These are phyloP conservation scores for Monopis laevigella DNA, from an alignment of 2,888 invertebrate species.

Conservation along the genomic window DNA sequence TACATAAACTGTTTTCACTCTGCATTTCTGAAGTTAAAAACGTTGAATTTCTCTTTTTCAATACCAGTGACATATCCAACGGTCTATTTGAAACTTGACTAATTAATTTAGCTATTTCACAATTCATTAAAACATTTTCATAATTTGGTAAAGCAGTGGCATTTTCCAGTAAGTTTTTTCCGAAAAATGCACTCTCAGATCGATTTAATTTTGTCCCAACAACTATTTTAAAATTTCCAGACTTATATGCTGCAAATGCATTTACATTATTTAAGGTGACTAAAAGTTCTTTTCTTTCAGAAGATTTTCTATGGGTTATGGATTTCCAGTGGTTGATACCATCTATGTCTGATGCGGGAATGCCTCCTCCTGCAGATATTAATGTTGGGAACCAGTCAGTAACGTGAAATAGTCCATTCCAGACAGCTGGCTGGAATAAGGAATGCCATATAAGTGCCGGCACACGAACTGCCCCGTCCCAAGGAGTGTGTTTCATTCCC, in stretches of 20 bases:
- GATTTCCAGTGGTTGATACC: conserved; percentile 72
- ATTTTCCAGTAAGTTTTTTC: background rate
- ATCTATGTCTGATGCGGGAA: conserved; percentile 49
- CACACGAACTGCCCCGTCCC: conserved; percentile 82
- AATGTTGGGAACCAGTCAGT: conserved; percentile 84
- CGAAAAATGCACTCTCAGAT: background rate
- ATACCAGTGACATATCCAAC: conserved; percentile 24
- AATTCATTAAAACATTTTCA: conserved; percentile 27
- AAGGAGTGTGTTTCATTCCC: conserved; percentile 79
- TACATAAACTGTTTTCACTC: conserved; percentile 20
- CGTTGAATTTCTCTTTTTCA: conserved; percentile 24
- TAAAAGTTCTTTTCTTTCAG: conserved; percentile 49
- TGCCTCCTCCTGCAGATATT: conserved; percentile 35
- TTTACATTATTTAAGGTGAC: conserved; percentile 52
- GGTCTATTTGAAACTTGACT: conserved; percentile 26
- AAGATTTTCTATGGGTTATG: conserved; percentile 43
- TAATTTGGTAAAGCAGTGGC: conserved; percentile 19
- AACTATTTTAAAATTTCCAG: conserved; percentile 25
- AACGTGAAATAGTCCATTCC: conserved; percentile 70
- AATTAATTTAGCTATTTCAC: conserved; percentile 27
- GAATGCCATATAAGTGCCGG: conserved; percentile 72
- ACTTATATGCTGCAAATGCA: conserved; percentile 39
- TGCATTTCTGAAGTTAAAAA: background rate
- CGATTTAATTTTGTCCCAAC: background rate
- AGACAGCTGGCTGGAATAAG: conserved; percentile 41